A percentile compares a stretch with the other conserved stretches of the same genome.
phyloP scores from a whole-genome alignment of 1,140 invertebrate species.

The Stegodyphus dumicola region DNA sequence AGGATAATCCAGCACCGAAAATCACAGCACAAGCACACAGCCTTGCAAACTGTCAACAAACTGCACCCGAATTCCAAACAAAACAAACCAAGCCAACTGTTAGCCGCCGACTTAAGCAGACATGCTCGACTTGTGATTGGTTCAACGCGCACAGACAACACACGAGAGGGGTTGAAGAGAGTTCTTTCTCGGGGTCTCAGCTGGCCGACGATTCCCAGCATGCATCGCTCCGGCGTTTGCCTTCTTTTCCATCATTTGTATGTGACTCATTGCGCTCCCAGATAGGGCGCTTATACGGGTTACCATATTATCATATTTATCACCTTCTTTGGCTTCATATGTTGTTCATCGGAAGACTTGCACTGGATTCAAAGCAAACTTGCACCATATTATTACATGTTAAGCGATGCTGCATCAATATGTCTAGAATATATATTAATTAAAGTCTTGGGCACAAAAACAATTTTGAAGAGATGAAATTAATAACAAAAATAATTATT shows the following conservation, averaged over 20 bases:
- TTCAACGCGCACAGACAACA: constrained; percentile 34
- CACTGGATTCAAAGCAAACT: no score
- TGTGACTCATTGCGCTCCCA: constrained; percentile 37
- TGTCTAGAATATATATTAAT: no score
- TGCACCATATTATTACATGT: no score
- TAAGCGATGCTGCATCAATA: no score
- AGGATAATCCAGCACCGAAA: no score
- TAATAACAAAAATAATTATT: no score
- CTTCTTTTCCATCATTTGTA: not conserved
- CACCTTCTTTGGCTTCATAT: no score
- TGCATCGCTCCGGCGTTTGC: constrained; percentile 14
- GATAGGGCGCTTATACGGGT: not conserved
- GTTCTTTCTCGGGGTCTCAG: constrained; percentile 41
- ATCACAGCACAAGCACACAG: no score
- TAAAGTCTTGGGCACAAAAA: no score
- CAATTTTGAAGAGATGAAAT: no score
- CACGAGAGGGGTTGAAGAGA: constrained; percentile 13
- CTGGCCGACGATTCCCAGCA: constrained; percentile 41
- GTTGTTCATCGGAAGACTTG: no score
- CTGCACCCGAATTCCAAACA: constrained; percentile 8
- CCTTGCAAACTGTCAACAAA: not conserved
- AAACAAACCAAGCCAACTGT: constrained; percentile 42
- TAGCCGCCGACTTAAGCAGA: constrained; percentile 21
- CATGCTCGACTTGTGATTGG: constrained; percentile 36
- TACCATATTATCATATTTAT: no score